Base-by-base conservation (phyloP, 2,888 invertebrate genomes). In the Rhyacophila evoluta region DNA sequence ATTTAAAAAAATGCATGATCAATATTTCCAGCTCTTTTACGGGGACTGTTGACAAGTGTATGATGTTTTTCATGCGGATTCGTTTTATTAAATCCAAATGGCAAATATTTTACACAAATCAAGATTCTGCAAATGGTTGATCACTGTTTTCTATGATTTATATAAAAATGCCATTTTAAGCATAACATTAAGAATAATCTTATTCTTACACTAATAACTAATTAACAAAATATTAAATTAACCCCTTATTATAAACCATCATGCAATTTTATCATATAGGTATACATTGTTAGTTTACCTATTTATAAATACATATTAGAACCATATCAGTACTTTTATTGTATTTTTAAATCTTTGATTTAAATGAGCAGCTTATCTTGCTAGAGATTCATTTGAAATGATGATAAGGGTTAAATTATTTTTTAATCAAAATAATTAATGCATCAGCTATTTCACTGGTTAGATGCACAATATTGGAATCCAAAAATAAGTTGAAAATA, bases 131-230 rank as follows among this genome's bases (percentile, higher is more conserved):
- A 4, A n/a, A 55, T 55, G 55, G 8, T n/a, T 55, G 55, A 55
- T 55, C 55, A 55, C 55, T 55, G 19, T 55, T 25, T 19, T 55
- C 19, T 55, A 55, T 55, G 55, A 55, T 55, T 25, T 55, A 55
- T 10, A 25, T 55, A 55, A 55, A 55, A 55, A 55, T 55, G 55
- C 55, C 55, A 55, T 55, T 55, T 55, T 55, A 25, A 55, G 25
- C 55, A 55, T 55, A 55, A 55, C 55, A 55, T 55, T 25, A 55
- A 55, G 55, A 55, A 55, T 55, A 55, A 55, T 19, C 19, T 55
- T 55, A 25, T 25, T 55, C 55, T 55, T 55, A 55, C 55, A 55
- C 25, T 55, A 55, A 55, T 55, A 1, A 55, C 0, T 55, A 55
- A 55, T 55, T 25, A 15, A 55, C 55, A 55, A 55, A 55, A 55